A percentile compares a stretch with the other conserved stretches of the same genome.
Conservation (phyloP, 2,113 vertebrate species). For the Chaetodon auriga region DNA sequence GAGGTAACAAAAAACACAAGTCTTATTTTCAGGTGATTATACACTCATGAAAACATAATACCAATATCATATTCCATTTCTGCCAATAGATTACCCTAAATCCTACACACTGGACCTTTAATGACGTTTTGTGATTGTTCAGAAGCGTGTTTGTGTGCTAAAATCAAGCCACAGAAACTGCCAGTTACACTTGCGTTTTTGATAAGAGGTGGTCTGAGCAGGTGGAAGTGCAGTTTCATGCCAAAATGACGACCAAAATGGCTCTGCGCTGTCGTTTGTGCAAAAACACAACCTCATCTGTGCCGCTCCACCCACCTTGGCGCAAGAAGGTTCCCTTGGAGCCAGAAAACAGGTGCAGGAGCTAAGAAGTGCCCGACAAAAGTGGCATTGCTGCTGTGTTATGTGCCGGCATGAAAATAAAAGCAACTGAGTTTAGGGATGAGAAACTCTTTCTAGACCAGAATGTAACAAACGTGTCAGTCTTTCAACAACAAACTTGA, state of each 20-base stretch:
- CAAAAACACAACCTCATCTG: slow-evolving; percentile 9
- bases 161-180: not conserved
- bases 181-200: not conserved
- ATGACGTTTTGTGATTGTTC: not conserved
- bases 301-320: slow-evolving; percentile 9
- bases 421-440: not conserved
- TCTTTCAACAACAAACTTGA: not conserved
- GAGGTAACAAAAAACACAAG: too few relatives aligned
- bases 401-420: not conserved
- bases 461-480: not conserved
- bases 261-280: slow-evolving; percentile 18
- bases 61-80: too few relatives aligned
- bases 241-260: slow-evolving; percentile 17
- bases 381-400: not conserved
- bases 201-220: not conserved
- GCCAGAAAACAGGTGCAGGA: slow-evolving; percentile 15
- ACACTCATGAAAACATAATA: too few relatives aligned
- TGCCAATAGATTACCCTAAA: too few relatives aligned
- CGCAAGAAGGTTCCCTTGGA: not conserved
- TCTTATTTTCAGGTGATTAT: too few relatives aligned
- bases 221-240: slow-evolving; percentile 9
- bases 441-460: not conserved
- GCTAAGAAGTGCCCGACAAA: not conserved
- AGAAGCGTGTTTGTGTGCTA: not conserved
- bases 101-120: not conserved